These are phyloP conservation scores for Calliphora vicina DNA, from an alignment of 1,140 invertebrate genomes.

Conservation along the genomic window DNA sequence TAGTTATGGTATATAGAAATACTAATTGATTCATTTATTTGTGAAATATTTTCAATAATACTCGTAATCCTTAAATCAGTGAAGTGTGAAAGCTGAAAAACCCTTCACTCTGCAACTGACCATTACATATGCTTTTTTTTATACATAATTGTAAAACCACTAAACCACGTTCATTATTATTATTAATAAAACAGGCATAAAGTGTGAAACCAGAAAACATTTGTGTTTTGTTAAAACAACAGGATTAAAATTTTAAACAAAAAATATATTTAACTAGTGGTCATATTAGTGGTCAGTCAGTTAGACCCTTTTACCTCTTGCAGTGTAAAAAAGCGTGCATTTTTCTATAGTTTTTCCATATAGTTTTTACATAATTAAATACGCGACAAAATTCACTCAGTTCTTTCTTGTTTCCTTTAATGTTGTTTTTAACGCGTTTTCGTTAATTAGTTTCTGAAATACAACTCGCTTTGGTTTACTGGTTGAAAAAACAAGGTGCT, in stretches of 20 bases:
- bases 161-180: neutral
- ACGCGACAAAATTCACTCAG: conserved; percentile 11
- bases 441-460: conserved; percentile 13
- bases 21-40: neutral
- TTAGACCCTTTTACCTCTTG: neutral
- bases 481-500: neutral
- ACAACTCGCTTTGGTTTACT: neutral
- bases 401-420: neutral
- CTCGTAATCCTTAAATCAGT: neutral
- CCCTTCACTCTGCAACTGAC: neutral
- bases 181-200: neutral
- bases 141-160: too few species aligned
- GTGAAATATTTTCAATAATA: neutral
- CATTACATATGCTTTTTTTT: neutral
- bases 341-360: too few species aligned
- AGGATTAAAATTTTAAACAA: neutral
- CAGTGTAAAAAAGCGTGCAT: neutral
- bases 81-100: conserved; percentile 4
- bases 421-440: neutral
- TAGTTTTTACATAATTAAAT: conserved; percentile 26
- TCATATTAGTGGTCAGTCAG: conserved; percentile 7
- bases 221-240: neutral
- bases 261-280: neutral
- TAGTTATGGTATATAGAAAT: neutral
- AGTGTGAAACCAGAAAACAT: neutral